phyloP scores from a whole-genome alignment of 2,888 invertebrate genomes.

The Drosophila paranaensis region DNA sequence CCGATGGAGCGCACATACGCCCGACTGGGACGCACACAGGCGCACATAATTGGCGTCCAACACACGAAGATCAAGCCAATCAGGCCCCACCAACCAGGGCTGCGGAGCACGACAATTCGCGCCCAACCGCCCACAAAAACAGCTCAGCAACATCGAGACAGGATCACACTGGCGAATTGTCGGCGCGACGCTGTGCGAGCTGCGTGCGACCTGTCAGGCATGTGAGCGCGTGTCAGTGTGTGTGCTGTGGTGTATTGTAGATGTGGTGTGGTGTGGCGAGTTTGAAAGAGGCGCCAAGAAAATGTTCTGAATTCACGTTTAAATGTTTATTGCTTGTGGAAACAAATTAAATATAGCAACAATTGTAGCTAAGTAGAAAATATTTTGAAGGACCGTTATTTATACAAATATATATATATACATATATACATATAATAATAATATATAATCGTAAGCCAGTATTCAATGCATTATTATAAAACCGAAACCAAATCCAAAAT shows the following conservation, averaged over 20 bases:
- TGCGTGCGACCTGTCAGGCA: background rate
- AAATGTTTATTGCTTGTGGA: conserved; percentile 69
- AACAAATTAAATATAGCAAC: conserved; percentile 23
- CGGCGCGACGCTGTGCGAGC: conserved; percentile 20
- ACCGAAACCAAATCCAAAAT: conserved; percentile 1
- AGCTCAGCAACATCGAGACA: conserved; percentile 46
- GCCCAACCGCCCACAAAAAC: conserved; percentile 14
- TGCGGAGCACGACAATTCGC: conserved; percentile 29
- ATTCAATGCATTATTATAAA: conserved; percentile 30
- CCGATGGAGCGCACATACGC: conserved; percentile 10
- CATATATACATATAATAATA: background rate
- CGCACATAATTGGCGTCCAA: conserved; percentile 42
- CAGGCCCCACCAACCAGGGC: conserved; percentile 52
- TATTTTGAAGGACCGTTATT: conserved; percentile 23
- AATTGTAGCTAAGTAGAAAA: conserved; percentile 13
- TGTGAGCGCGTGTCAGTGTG: conserved; percentile 3
- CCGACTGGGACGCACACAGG: conserved; percentile 11
- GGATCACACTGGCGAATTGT: conserved; percentile 64
- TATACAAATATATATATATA: conserved; percentile 14
- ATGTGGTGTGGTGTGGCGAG: background rate
- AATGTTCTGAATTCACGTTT: conserved; percentile 61
- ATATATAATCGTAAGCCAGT: conserved; percentile 47
- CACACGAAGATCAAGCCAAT: conserved; percentile 42
- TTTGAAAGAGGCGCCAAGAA: conserved; percentile 21
- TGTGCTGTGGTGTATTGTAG: background rate